Percentiles rank a stretch among this genome's conserved stretches.
These are phyloP conservation scores for Ceraclea dissimilis DNA, from an alignment of 2,888 invertebrate species.

Conservation along the genomic window DNA sequence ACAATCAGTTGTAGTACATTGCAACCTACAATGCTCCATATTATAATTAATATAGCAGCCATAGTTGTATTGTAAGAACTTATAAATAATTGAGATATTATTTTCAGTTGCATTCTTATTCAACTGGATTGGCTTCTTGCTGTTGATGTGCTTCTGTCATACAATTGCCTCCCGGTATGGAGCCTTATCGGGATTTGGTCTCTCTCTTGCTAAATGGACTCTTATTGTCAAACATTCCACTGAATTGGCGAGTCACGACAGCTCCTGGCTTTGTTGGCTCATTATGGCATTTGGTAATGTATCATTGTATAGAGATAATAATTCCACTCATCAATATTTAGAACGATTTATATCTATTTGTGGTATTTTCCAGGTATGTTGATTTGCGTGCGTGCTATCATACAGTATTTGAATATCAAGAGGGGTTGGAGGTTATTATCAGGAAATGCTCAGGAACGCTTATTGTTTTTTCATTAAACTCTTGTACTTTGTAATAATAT, in stretches of 20 bases:
- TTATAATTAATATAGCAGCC: too few species aligned
- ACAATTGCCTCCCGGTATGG: conserved; percentile 91
- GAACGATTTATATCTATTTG: not conserved
- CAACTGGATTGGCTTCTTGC: conserved; percentile 91
- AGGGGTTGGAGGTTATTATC: conserved; percentile 82
- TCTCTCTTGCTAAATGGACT: conserved; percentile 92
- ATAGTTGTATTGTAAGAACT: too few species aligned
- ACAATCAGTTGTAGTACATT: too few species aligned
- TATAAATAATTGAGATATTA: too few species aligned
- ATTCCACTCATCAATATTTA: not conserved
- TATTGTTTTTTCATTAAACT: conserved; percentile 78
- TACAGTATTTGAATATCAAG: conserved; percentile 84
- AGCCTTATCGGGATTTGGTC: conserved; percentile 84
- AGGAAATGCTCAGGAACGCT: conserved; percentile 77
- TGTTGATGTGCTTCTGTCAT: conserved; percentile 89
- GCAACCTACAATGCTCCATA: too few species aligned
- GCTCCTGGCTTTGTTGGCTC: conserved; percentile 89
- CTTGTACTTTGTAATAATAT: not conserved
- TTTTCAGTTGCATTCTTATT: conserved; percentile 82
- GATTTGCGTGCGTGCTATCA: conserved; percentile 79
- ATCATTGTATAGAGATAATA: not conserved
- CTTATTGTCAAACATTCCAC: conserved; percentile 88
- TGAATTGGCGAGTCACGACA: conserved; percentile 77
- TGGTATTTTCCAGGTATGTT: conserved; percentile 56
- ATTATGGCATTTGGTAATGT: conserved; percentile 80